These are phyloP conservation scores for Parnassius glacialis DNA, from an alignment of 2,888 invertebrate genomes.

Conservation along the genomic window DNA sequence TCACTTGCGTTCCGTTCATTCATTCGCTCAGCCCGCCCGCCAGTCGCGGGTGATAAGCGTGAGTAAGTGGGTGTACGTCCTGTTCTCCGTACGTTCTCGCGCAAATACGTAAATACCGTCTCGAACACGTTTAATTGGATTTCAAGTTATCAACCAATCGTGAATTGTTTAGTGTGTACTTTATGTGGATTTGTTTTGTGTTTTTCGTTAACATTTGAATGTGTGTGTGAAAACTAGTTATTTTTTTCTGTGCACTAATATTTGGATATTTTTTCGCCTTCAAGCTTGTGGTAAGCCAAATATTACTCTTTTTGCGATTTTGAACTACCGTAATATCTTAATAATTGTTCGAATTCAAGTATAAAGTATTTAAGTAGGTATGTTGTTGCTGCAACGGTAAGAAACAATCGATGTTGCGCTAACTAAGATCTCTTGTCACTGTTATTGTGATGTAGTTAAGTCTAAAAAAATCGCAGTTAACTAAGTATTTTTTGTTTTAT, in stretches of 20 bases:
- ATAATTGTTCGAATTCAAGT: slow-evolving; percentile 2
- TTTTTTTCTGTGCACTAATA: slow-evolving; percentile 52
- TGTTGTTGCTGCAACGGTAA: not conserved
- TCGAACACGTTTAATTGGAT: slow-evolving; percentile 49
- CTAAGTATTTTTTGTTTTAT: not conserved
- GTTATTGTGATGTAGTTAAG: slow-evolving; percentile 14
- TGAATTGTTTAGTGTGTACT: slow-evolving; percentile 46
- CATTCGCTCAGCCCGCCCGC: slow-evolving; percentile 44
- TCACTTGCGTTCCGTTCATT: slow-evolving; percentile 44
- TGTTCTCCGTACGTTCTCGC: slow-evolving; percentile 46
- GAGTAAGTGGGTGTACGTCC: slow-evolving; percentile 42
- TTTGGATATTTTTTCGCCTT: slow-evolving; percentile 61
- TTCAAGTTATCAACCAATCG: slow-evolving; percentile 49
- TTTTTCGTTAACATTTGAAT: slow-evolving; percentile 43
- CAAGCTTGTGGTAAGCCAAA: slow-evolving; percentile 67
- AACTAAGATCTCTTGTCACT: not conserved
- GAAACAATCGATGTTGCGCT: slow-evolving; percentile 11
- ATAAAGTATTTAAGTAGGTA: not conserved
- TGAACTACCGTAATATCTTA: slow-evolving; percentile 2
- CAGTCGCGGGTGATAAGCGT: slow-evolving; percentile 71
- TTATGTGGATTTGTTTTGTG: slow-evolving; percentile 52
- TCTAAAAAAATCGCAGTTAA: slow-evolving; percentile 16
- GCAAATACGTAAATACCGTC: slow-evolving; percentile 51
- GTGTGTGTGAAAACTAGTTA: slow-evolving; percentile 61
- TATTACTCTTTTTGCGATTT: not conserved